Conservation (phyloP, 1,140 invertebrate species). For the Lithobius niger region DNA sequence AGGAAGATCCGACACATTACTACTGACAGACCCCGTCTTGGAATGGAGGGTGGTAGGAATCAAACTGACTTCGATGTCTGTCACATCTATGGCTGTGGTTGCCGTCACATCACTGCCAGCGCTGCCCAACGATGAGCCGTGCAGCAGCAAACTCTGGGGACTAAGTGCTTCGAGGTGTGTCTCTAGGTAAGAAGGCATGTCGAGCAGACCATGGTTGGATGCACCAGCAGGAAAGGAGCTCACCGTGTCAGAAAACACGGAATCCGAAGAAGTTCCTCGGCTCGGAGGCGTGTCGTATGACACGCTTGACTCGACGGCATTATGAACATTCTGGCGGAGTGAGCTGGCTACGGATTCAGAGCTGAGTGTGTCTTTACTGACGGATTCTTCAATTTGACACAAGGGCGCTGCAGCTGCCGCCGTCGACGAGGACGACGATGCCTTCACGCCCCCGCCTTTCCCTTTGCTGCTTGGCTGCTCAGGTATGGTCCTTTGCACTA, state of each 20-base stretch:
- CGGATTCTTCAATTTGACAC: not conserved
- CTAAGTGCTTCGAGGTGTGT: not conserved
- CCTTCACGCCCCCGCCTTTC: not conserved
- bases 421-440: not conserved
- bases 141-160: not conserved
- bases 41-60: no score
- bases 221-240: not conserved
- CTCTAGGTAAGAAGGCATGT: not conserved
- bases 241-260: slow-evolving; percentile 6
- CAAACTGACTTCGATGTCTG: not conserved
- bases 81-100: not conserved
- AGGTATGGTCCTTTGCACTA: not conserved
- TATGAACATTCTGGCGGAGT: not conserved
- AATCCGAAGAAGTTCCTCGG: not conserved
- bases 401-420: not conserved
- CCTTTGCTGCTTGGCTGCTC: not conserved
- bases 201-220: not conserved
- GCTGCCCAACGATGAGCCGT: slow-evolving; percentile 4
- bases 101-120: not conserved
- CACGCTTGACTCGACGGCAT: slow-evolving; percentile 2
- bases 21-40: not conserved
- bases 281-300: slow-evolving; percentile 7
- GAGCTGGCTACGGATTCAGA: not conserved
- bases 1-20: not conserved
- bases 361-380: slow-evolving; percentile 1